These are phyloP conservation scores for Cyanistes caeruleus DNA, from an alignment of 2,113 vertebrate genomes.

Conservation along the genomic window DNA sequence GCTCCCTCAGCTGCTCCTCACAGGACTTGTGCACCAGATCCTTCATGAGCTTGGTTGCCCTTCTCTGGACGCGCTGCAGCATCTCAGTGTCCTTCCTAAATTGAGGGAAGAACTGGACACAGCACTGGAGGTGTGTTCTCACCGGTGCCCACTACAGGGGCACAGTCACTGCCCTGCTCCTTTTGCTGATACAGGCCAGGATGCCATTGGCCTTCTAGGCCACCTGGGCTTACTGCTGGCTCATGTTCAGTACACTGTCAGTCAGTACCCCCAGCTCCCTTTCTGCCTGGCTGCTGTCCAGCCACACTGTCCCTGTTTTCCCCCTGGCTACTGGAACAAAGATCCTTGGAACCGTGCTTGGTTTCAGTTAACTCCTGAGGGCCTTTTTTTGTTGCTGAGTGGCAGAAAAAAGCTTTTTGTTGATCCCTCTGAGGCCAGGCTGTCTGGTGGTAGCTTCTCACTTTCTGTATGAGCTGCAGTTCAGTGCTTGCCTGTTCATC, in stretches of 20 bases:
- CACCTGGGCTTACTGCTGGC: not conserved
- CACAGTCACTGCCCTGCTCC: not conserved
- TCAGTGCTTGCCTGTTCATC: not conserved
- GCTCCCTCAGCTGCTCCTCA: not conserved
- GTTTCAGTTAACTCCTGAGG: not conserved
- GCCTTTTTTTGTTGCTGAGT: not conserved
- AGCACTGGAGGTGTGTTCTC: not conserved
- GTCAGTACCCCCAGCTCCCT: not conserved
- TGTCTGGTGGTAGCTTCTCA: not conserved
- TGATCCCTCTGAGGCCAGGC: not conserved
- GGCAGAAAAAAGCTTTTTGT: not conserved
- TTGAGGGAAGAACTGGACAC: not conserved
- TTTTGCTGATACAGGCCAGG: not conserved
- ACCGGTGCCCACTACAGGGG: not conserved
- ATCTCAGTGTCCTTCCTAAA: not conserved
- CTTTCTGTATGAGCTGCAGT: not conserved
- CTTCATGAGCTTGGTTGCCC: not conserved
- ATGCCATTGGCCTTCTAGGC: not conserved
- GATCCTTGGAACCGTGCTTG: not conserved
- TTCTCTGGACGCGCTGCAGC: rapidly evolving
- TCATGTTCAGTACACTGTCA: not conserved
- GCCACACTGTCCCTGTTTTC: not conserved
- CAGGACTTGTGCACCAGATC: not conserved
- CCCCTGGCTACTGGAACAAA: not conserved
- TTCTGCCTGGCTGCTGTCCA: not conserved